These are phyloP conservation scores for Etheostoma cragini DNA, from an alignment of 2,113 vertebrate species.

Conservation along the genomic window DNA sequence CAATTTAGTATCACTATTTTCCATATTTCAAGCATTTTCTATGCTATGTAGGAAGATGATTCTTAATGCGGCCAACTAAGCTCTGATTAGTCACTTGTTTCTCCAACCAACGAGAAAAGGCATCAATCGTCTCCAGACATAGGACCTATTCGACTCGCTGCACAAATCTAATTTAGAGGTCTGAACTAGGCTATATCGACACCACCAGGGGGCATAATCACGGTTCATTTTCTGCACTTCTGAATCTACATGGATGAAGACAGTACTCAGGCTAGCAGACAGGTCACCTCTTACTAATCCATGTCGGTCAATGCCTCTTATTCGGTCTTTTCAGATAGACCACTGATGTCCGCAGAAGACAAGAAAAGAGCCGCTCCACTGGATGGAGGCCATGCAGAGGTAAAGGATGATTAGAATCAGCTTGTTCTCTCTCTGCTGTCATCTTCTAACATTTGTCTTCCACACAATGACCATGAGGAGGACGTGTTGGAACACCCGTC, in stretches of 20 bases:
- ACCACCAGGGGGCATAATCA: slow-evolving; percentile 17
- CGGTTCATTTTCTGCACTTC: background rate
- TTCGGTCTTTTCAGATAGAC: slow-evolving; percentile 63
- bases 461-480: slow-evolving; percentile 65
- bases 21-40: no score
- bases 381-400: slow-evolving; percentile 60
- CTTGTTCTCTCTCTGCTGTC: slow-evolving; percentile 68
- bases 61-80: background rate
- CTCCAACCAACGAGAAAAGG: background rate
- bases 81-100: background rate
- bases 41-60: background rate
- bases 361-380: slow-evolving; percentile 32
- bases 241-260: background rate
- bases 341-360: slow-evolving; percentile 55
- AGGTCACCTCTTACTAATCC: slow-evolving; percentile 54
- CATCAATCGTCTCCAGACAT: background rate
- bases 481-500: slow-evolving; percentile 73
- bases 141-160: background rate
- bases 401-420: slow-evolving; percentile 72
- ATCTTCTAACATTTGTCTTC: slow-evolving; percentile 72
- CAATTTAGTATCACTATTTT: no score
- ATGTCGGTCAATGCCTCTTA: slow-evolving; percentile 54
- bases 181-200: background rate
- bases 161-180: background rate
- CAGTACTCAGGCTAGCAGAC: background rate